A percentile compares a stretch with the other conserved stretches of the same genome.
These are phyloP conservation scores for Prolemur simus DNA, from an alignment of 2,113 vertebrate genomes.

Conservation along the genomic window DNA sequence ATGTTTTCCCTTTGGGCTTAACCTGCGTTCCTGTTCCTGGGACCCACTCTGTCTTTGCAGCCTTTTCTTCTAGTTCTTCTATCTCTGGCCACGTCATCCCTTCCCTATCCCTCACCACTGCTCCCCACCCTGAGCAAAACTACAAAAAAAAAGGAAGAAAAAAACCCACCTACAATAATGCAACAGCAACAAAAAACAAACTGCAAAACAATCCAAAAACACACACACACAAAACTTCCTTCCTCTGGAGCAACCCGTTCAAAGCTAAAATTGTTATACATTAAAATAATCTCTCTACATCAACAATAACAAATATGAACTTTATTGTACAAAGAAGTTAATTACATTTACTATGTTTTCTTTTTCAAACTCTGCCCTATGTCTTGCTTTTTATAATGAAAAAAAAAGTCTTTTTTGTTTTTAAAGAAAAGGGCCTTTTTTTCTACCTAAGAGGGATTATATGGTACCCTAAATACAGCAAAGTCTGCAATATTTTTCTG, in stretches of 20 bases:
- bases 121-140: neutral
- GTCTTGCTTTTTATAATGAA: neutral
- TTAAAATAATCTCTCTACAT: neutral
- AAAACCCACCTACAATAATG: neutral
- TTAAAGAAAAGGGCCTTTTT: neutral
- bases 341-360: neutral
- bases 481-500: neutral
- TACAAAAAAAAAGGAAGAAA: neutral
- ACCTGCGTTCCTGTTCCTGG: neutral
- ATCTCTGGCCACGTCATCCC: rapidly evolving
- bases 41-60: neutral
- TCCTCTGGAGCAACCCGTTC: neutral
- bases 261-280: constrained; percentile 22
- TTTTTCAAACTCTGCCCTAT: neutral
- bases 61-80: neutral
- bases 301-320: neutral
- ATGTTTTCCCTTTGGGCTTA: neutral
- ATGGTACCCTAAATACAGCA: neutral
- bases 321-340: neutral
- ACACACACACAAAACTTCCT: neutral
- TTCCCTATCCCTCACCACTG: neutral
- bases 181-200: neutral
- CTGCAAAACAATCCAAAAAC: neutral
- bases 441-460: neutral
- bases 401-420: neutral